Percentiles rank a stretch among this genome's conserved stretches.
Conservation (phyloP, 2,113 vertebrate species). For the Seriola aureovittata region DNA sequence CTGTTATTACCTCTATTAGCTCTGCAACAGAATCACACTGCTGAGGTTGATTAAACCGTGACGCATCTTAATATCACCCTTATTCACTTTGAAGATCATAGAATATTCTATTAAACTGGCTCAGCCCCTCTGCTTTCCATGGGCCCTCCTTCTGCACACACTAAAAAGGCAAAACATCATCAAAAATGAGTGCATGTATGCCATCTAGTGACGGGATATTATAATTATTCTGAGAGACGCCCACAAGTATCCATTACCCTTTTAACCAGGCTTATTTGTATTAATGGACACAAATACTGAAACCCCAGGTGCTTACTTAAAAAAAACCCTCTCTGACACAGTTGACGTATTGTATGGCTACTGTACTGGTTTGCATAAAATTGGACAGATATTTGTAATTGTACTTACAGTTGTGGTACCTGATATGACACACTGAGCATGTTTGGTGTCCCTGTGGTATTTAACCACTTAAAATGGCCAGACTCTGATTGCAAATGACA, state of each 20-base stretch:
- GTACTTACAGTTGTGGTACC: too few species aligned
- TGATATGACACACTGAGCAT: background rate
- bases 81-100: background rate
- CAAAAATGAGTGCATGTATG: background rate
- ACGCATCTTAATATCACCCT: background rate
- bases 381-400: too few species aligned
- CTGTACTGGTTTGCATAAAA: too few species aligned
- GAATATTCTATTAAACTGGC: background rate
- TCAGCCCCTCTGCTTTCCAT: background rate
- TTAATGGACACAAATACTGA: too few species aligned
- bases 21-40: background rate
- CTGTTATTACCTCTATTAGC: background rate
- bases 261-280: background rate
- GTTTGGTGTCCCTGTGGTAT: background rate
- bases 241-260: background rate
- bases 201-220: constrained; percentile 60
- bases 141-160: background rate
- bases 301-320: background rate
- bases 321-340: background rate
- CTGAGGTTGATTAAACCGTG: background rate
- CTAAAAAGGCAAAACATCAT: background rate
- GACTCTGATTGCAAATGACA: background rate
- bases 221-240: background rate
- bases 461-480: background rate
- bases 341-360: too few species aligned